Percentiles rank a stretch among this genome's conserved stretches.
These are phyloP conservation scores for Ormyrus thymus DNA, from an alignment of 2,888 invertebrate species.

Conservation along the genomic window DNA sequence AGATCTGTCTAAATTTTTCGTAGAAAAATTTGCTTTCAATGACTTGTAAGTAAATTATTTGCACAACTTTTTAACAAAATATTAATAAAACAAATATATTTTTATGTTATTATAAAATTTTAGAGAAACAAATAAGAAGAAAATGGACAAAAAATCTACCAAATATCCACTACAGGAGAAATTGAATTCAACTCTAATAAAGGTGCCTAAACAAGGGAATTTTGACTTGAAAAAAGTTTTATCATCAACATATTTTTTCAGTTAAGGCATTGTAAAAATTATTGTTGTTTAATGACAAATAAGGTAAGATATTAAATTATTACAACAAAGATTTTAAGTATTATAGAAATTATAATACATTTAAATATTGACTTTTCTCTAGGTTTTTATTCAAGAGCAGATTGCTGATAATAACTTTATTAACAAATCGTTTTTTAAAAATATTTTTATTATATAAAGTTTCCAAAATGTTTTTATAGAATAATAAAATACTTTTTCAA, in stretches of 20 bases:
- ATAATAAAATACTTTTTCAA: slow-evolving; percentile 32
- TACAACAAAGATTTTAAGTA: no score
- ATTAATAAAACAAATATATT: background rate
- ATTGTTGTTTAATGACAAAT: no score
- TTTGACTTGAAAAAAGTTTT: slow-evolving; percentile 87
- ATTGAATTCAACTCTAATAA: slow-evolving; percentile 78
- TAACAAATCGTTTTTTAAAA: background rate
- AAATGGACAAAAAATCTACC: slow-evolving; percentile 57
- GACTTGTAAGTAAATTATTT: slow-evolving; percentile 41
- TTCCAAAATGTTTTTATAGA: slow-evolving; percentile 9
- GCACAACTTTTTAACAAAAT: background rate
- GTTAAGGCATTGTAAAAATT: slow-evolving; percentile 74
- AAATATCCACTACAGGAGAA: background rate
- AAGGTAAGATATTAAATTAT: no score
- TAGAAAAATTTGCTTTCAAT: slow-evolving; percentile 78
- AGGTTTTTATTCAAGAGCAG: no score
- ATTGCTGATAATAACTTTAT: no score
- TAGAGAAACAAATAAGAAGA: slow-evolving; percentile 75
- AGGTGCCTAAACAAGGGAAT: slow-evolving; percentile 84
- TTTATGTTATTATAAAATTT: slow-evolving; percentile 58
- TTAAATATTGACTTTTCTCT: no score
- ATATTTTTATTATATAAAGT: background rate
- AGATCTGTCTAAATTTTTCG: slow-evolving; percentile 86
- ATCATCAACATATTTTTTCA: slow-evolving; percentile 90
- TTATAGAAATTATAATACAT: no score